Base-by-base conservation (phyloP, 1,140 invertebrate genomes). In the Diprion similis region DNA sequence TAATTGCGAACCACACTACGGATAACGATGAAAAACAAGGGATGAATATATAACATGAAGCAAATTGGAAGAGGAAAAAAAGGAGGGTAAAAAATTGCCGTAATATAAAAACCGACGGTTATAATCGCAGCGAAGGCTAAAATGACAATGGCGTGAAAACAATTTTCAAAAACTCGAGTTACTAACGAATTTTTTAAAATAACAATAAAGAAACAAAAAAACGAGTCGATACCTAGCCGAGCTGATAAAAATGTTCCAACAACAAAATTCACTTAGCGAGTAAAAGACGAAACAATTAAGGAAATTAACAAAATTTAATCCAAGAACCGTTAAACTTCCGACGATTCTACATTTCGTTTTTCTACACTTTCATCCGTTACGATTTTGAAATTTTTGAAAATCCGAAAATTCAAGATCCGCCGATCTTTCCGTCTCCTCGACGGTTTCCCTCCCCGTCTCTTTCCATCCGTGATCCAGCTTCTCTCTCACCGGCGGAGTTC, bases 391-490 rank as follows among this genome's bases (percentile, higher is more conserved):
- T n/a, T n/a, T n/a, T n/a, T n/a, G n/a, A n/a, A n/a, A n/a, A n/a
- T n/a, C n/a, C n/a, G n/a, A n/a, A n/a, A n/a, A n/a, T n/a, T n/a
- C n/a, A n/a, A n/a, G n/a, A n/a, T n/a, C n/a, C n/a, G n/a, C 37
- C n/a, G 37, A 45, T 37, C 66, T 71, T 74, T 77, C 68, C 71
- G 71, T 78, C 59, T 68, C 24, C 46, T 67, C 19, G 69, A 59
- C 68, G 71, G 18, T 65, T 66, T 66, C 69, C 70, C 45, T 66
- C 66, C 45, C 66, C 45, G 19, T 64, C 68, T 70, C 59, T 72
- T 48, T 66, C 24, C 6, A 37, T 37, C 24, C 24, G 24, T 37
- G 24, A 37, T 37, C 24, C 2, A 37, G 24, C 24, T 37, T 37
- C 24, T 37, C 68, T 77, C 72, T 68, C 48, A 47, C 48, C 18